A percentile compares a stretch with the other conserved stretches of the same genome.
Evolutionary conservation across 2,113 vertebrate species (phyloP).

Genomic region (Condylura cristata): DNA sequence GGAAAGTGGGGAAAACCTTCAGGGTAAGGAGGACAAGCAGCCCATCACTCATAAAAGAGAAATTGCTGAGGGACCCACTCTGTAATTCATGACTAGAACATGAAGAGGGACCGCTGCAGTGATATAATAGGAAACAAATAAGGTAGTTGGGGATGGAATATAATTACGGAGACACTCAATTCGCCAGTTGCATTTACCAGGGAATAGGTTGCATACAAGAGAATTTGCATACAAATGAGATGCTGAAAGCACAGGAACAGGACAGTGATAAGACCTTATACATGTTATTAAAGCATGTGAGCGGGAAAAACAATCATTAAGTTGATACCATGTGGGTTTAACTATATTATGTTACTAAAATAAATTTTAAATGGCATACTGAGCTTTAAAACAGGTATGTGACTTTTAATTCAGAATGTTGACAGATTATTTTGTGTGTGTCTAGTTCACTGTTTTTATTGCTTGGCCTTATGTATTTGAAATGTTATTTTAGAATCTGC

Average conservation of each 20-base stretch:
- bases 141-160: slow-evolving; percentile 73
- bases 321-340: slow-evolving; percentile 71
- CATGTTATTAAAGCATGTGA: slow-evolving; percentile 82
- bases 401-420: neutral
- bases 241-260: slow-evolving; percentile 81
- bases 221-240: slow-evolving; percentile 89
- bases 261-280: slow-evolving; percentile 84
- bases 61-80: slow-evolving; percentile 60
- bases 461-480: neutral
- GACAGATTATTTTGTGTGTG: neutral
- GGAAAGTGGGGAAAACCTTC: slow-evolving; percentile 29
- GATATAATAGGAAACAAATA: slow-evolving; percentile 83
- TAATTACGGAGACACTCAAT: slow-evolving; percentile 80
- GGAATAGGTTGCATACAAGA: slow-evolving; percentile 82
- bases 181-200: slow-evolving; percentile 81
- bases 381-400: slow-evolving; percentile 7
- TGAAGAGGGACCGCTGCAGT: slow-evolving; percentile 59
- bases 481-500: slow-evolving; percentile 18
- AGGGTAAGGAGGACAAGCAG: neutral
- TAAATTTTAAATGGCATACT: slow-evolving; percentile 42
- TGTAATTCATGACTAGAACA: slow-evolving; percentile 71
- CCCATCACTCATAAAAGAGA: slow-evolving; percentile 56
- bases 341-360: slow-evolving; percentile 65
- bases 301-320: slow-evolving; percentile 73
- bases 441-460: neutral